Base-by-base conservation (phyloP, 2,888 invertebrate genomes). In the Heliothis peltigera region DNA sequence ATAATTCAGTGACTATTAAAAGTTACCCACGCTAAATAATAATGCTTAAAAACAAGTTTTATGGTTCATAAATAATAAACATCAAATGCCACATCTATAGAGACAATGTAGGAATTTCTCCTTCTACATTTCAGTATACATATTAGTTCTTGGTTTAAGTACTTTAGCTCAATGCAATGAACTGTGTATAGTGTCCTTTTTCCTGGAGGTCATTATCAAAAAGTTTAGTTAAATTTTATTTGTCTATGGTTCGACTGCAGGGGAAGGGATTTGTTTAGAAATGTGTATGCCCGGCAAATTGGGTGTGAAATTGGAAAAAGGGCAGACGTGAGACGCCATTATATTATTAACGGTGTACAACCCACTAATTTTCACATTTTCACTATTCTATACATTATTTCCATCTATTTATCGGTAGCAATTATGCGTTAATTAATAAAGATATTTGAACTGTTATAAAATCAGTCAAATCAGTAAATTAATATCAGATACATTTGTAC, bases 61-160 rank as follows among this genome's bases (percentile, higher is more conserved):
- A 80, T 70, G 56, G 57, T 54, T 64, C 65, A 71, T 81, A 81
- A 80, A 79, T 75, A 74, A 74, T 63, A 58, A 47, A 75, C 59
- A 76, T 76, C 68, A 76, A 82, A 80, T 63, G 64, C 43, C 21
- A 66, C 69, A 54, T 53, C 53, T 57, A 35, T 56, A 64, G 52
- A 48, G 59, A 68, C 44, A 69, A 61, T 63, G 46, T 64, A 12
- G 43, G 44, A 75, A 65, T 70, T 48, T 47, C 47, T 65, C 51
- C 28, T 60, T 17, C 19, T 35, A 15, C 15, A 15, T 15, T 4
- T 39, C 39, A 8, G 32, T 8, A 32, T 32, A 32, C 10, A 32
- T 15, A 39, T 4, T 0, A n/a, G 39, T n/a, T n/a, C 39, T 32
- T 32, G 6, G 32, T 10, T 32, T 32, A 7, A 32, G 39, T 39